Percentiles rank a stretch among this genome's conserved stretches.
phyloP scores from a whole-genome alignment of 2,113 vertebrate species.

The Fulmarus glacialis region DNA sequence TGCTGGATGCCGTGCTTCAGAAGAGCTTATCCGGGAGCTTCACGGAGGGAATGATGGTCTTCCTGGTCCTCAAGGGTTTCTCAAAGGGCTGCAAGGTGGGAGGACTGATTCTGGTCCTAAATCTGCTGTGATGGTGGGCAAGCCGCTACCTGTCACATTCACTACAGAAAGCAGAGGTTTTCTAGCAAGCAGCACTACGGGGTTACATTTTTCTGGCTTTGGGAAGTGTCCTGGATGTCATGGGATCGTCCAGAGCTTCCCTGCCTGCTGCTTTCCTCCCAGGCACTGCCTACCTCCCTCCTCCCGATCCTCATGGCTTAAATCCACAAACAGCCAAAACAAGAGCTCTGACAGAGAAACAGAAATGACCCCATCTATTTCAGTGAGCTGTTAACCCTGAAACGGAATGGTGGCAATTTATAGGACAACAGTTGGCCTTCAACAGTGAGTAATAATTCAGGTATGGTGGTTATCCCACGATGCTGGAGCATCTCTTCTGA shows the following conservation, averaged over 20 bases:
- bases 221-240: background rate
- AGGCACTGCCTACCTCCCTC: background rate
- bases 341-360: background rate
- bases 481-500: background rate
- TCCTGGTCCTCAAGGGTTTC: fast-evolving
- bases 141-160: fast-evolving
- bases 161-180: background rate
- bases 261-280: background rate
- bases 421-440: background rate
- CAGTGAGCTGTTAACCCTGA: background rate
- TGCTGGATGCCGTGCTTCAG: background rate
- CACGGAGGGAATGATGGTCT: fast-evolving
- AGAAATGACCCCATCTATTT: background rate
- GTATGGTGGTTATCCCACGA: background rate
- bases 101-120: background rate
- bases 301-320: background rate
- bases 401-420: background rate
- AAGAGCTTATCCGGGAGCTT: background rate
- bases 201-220: fast-evolving
- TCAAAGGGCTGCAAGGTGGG: background rate
- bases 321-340: background rate
- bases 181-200: fast-evolving
- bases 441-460: background rate
- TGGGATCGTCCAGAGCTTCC: background rate
- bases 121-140: too few relatives aligned